Percentiles rank a stretch among this genome's conserved stretches.
These are phyloP conservation scores for Otus sunia DNA, from an alignment of 2,113 vertebrate genomes.

Conservation along the genomic window DNA sequence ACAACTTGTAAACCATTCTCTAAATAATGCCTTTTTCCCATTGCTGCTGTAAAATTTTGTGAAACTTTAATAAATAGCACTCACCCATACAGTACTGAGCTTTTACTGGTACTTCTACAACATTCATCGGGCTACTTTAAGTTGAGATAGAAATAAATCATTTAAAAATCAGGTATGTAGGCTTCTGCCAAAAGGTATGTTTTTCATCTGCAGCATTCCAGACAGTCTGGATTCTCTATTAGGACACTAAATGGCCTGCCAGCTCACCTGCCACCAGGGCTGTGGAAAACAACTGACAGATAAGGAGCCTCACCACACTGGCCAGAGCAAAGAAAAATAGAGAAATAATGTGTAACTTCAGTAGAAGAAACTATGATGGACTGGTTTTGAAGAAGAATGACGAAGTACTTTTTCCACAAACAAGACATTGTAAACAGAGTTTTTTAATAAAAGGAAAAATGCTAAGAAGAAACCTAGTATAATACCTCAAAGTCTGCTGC, in stretches of 20 bases:
- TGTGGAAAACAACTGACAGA: neutral
- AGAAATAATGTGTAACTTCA: neutral
- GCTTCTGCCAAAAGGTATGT: neutral
- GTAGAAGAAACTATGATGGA: neutral
- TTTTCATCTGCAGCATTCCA: neutral
- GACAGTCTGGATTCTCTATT: neutral
- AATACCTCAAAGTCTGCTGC: neutral
- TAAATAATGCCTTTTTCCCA: neutral
- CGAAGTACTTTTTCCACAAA: neutral
- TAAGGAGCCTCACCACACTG: neutral
- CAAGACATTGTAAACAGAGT: neutral
- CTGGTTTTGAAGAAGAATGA: neutral
- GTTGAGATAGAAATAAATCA: neutral
- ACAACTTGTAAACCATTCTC: neutral
- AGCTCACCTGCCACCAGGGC: neutral
- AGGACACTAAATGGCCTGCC: neutral
- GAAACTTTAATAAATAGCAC: neutral
- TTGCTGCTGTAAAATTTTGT: neutral
- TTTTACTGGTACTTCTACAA: neutral
- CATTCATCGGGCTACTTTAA: neutral
- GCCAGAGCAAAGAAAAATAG: neutral
- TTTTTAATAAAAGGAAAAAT: neutral
- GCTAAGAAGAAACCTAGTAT: neutral
- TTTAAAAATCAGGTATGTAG: neutral
- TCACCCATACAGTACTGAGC: neutral